Conservation (phyloP, 1,140 invertebrate genomes). For the Euura saliciscinereae region DNA sequence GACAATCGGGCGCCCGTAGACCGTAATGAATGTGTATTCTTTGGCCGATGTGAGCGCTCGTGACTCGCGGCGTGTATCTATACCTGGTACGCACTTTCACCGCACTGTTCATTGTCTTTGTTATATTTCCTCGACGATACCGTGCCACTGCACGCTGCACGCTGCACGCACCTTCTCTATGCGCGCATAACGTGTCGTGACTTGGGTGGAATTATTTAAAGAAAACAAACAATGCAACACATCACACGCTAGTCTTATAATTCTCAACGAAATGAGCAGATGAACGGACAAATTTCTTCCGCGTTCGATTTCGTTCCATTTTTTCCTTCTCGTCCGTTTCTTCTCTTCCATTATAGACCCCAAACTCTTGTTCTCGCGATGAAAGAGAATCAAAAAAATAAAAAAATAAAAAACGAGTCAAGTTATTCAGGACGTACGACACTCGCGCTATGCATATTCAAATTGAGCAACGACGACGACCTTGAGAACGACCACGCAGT, state of each 20-base stretch:
- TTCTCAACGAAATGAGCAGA: not conserved
- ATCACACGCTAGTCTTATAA: not conserved
- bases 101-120: not conserved
- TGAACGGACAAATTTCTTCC: not conserved
- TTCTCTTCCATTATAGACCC: too few relatives aligned
- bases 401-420: not conserved
- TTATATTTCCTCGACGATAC: not conserved
- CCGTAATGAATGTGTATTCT: not conserved
- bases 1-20: not conserved
- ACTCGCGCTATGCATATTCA: not conserved
- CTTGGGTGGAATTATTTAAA: too few relatives aligned
- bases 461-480: not conserved
- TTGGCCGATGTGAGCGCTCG: not conserved
- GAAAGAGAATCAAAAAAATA: not conserved
- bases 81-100: not conserved
- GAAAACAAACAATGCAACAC: not conserved
- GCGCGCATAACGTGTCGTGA: not conserved
- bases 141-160: not conserved
- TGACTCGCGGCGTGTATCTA: not conserved
- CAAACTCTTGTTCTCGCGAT: too few relatives aligned
- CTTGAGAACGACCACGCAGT: not conserved
- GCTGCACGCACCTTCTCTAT: not conserved
- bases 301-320: not conserved
- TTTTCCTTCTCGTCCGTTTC: not conserved
- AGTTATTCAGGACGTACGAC: not conserved